Evolutionary conservation across 2,113 vertebrate species (phyloP).

Genomic region (Chloropsis hardwickii): DNA sequence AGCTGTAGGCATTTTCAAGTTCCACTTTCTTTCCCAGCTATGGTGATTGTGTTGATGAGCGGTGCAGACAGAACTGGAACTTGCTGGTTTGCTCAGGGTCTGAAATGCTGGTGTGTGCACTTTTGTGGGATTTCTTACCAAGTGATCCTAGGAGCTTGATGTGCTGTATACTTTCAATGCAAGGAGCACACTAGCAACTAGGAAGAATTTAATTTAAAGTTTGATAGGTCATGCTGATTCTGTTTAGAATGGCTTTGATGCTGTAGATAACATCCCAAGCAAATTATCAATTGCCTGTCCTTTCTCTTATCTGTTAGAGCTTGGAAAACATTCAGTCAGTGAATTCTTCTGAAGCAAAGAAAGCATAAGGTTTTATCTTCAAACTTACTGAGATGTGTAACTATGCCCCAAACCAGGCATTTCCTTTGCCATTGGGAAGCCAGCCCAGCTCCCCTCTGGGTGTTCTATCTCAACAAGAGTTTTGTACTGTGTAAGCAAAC

Average conservation of each 20-base stretch:
- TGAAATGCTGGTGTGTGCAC: not conserved
- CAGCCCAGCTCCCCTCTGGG: not conserved
- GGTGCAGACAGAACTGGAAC: not conserved
- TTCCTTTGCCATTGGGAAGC: not conserved
- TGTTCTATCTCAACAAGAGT: not conserved
- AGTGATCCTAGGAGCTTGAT: not conserved
- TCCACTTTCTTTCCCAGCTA: not conserved
- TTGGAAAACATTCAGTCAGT: not conserved
- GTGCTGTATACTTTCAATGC: not conserved
- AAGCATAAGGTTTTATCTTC: not conserved
- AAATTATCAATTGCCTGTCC: not conserved
- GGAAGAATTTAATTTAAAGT: not conserved
- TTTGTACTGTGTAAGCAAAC: not conserved
- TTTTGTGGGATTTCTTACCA: not conserved
- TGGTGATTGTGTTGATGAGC: not conserved
- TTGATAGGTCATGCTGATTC: not conserved
- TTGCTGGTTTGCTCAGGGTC: not conserved
- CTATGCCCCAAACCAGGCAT: not conserved
- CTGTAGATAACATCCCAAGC: not conserved
- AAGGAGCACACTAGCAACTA: not conserved
- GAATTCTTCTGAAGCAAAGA: not conserved
- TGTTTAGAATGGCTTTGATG: not conserved
- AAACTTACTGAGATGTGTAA: not conserved
- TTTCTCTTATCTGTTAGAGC: not conserved
- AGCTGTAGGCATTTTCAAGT: not conserved